Evolutionary conservation across 35 echinoderm and acorn worm genomes (phyloP).

Genomic region (Ophiothrix spiculata): DNA sequence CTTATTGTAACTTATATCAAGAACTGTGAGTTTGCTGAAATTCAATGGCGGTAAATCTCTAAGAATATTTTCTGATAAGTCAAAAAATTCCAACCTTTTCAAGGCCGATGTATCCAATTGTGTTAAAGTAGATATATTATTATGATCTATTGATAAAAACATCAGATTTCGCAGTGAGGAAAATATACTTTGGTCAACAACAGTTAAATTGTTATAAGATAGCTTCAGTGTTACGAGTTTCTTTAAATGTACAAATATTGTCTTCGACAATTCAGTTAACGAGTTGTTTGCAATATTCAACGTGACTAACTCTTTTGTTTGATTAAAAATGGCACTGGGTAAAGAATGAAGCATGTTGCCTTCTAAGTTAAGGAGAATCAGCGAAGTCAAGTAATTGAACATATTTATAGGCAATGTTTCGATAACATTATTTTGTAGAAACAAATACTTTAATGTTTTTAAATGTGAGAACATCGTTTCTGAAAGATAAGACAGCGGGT

Average conservation of each 20-base stretch:
- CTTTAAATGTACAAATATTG: not conserved
- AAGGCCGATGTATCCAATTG: not conserved
- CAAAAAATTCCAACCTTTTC: not conserved
- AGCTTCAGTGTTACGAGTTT: not conserved
- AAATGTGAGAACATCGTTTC: too few relatives aligned
- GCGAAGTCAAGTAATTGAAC: too few relatives aligned
- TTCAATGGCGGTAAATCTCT: not conserved
- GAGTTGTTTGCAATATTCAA: too few relatives aligned
- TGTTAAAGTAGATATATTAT: not conserved
- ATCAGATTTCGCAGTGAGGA: not conserved
- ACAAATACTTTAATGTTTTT: too few relatives aligned
- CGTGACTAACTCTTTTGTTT: too few relatives aligned
- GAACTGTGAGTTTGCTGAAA: not conserved
- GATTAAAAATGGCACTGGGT: too few relatives aligned
- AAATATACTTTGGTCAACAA: not conserved
- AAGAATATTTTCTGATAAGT: not conserved
- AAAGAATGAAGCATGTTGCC: too few relatives aligned
- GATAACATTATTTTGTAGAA: too few relatives aligned
- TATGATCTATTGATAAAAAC: not conserved
- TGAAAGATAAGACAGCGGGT: too few relatives aligned
- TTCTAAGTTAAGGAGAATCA: too few relatives aligned
- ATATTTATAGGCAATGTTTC: too few relatives aligned
- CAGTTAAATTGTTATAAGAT: not conserved
- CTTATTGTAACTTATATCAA: not conserved
- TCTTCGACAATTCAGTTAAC: not conserved